A percentile compares a stretch with the other conserved stretches of the same genome.
phyloP scores from a whole-genome alignment of 2,888 invertebrate species.

The Salpingus planirostris region DNA sequence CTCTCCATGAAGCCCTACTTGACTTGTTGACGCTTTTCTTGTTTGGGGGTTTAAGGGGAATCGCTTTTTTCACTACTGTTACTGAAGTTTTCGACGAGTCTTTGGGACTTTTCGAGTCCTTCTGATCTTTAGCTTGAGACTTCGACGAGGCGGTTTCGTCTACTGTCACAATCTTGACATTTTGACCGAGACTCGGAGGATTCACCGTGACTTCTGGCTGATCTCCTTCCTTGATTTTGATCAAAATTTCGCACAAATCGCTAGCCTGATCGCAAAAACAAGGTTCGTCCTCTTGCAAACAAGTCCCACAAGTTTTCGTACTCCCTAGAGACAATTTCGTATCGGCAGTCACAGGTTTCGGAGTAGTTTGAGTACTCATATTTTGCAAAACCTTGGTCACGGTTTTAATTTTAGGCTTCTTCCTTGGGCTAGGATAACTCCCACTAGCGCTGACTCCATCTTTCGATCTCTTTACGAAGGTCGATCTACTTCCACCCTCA shows the following conservation, averaged over 20 bases:
- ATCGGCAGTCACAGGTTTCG: slow-evolving; percentile 14
- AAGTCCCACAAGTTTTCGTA: slow-evolving; percentile 3
- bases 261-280: slow-evolving; percentile 24
- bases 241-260: slow-evolving; percentile 35
- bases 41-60: not conserved
- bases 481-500: not conserved
- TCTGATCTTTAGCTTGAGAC: not conserved
- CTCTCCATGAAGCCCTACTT: not conserved
- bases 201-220: slow-evolving; percentile 27
- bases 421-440: slow-evolving; percentile 14
- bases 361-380: slow-evolving; percentile 38
- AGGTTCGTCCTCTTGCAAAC: slow-evolving; percentile 10
- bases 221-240: slow-evolving; percentile 32
- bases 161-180: slow-evolving; percentile 4
- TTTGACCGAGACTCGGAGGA: slow-evolving; percentile 11
- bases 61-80: not conserved
- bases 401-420: slow-evolving; percentile 16
- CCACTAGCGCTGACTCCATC: too few relatives aligned
- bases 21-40: not conserved
- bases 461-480: not conserved
- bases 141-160: not conserved
- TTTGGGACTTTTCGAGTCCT: not conserved
- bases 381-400: slow-evolving; percentile 30
- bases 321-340: too few relatives aligned
- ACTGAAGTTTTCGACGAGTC: not conserved